Percentiles rank a stretch among this genome's conserved stretches.
Conservation (phyloP, 2,888 invertebrate genomes). For the Tubulanus polymorphus region DNA sequence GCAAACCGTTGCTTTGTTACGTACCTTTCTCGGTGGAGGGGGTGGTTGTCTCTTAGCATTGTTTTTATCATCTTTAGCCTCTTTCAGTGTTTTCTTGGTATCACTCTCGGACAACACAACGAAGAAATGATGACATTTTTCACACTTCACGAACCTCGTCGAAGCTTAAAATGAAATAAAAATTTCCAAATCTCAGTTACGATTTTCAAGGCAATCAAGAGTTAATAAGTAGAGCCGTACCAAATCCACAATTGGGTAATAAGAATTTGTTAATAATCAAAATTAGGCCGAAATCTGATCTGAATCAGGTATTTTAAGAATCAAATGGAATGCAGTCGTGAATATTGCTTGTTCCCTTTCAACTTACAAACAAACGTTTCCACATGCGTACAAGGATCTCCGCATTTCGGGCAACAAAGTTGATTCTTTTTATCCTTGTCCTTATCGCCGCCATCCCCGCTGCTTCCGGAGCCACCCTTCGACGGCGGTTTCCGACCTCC, state of each 20-base stretch:
- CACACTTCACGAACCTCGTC: constrained; percentile 94
- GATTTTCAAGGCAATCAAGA: too few relatives aligned
- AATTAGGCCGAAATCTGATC: background rate
- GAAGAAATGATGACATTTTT: constrained; percentile 97
- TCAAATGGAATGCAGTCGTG: too few relatives aligned
- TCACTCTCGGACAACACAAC: constrained; percentile 91
- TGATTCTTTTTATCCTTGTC: constrained; percentile 59
- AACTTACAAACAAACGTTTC: constrained; percentile 88
- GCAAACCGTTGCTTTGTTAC: too few relatives aligned
- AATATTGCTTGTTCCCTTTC: too few relatives aligned
- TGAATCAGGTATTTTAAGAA: too few relatives aligned
- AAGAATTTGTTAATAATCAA: too few relatives aligned
- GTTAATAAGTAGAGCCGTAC: too few relatives aligned
- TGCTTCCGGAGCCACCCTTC: background rate
- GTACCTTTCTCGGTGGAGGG: constrained; percentile 85
- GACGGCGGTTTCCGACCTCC: background rate
- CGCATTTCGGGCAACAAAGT: constrained; percentile 84
- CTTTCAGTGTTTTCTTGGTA: constrained; percentile 79
- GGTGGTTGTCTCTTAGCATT: constrained; percentile 62
- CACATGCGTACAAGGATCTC: constrained; percentile 94
- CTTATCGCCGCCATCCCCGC: constrained; percentile 52
- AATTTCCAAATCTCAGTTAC: too few relatives aligned
- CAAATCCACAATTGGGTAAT: too few relatives aligned
- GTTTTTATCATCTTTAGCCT: constrained; percentile 27
- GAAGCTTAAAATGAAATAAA: constrained; percentile 62